Evolutionary conservation across 1,140 invertebrate genomes (phyloP), one percentile per base, ranked within the genome.

Genomic region (Lutraria rhynchaena): DNA sequence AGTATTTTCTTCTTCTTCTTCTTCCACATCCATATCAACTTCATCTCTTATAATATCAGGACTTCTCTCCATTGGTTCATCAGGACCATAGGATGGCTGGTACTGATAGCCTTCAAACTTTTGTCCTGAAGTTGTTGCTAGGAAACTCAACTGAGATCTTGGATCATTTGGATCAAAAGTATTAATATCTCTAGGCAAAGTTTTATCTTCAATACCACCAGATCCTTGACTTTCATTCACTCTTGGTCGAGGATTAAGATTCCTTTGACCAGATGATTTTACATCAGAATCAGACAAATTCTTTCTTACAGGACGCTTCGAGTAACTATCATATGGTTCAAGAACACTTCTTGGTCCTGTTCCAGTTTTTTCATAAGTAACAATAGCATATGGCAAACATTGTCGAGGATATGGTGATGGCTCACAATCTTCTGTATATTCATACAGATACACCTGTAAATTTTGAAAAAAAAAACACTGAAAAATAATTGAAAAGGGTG

Each of bases 401-500:
- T 85, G 84, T 44, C 84, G 63, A 11, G 84, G 84, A 29, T 15
- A 29, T 7, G 46, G n/a, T 13, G 76, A 44, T 41, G 84, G 81
- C 63, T 78, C 81, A 83, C 84, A 85, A 27, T 85, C 84, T 3
- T 85, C 84, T 31, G 44, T 83, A 44, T 85, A 85, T 44, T 85
- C 84, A 71, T 85, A 85, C 37, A 85, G 57, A 37, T 85, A 85
- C n/a, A 85, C 58, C 84, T 85, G 81, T 51, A 77, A 81, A n/a
- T n/a, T n/a, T n/a, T n/a, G n/a, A n/a, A n/a, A n/a, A n/a, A n/a
- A n/a, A n/a, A n/a, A n/a, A n/a, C n/a, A n/a, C n/a, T n/a, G n/a
- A n/a, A n/a, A n/a, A n/a, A n/a, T n/a, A n/a, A n/a, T n/a, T n/a
- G n/a, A n/a, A n/a, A n/a, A n/a, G n/a, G n/a, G n/a, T n/a, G n/a